A percentile compares a stretch with the other conserved stretches of the same genome.
phyloP scores from a whole-genome alignment of 2,888 invertebrate species.

The Lycocerus yunnanus region DNA sequence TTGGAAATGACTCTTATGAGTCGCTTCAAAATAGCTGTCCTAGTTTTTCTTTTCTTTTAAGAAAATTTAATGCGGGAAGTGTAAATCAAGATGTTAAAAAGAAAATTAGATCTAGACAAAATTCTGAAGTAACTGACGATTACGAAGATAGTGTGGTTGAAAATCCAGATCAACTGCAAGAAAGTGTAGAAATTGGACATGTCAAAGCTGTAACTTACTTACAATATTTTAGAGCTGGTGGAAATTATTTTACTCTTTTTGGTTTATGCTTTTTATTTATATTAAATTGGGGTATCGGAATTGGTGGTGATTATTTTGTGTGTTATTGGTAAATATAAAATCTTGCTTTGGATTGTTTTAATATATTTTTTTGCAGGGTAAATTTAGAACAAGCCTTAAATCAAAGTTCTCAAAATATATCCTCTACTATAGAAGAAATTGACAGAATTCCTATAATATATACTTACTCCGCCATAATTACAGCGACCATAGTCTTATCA shows the following conservation, averaged over 20 bases:
- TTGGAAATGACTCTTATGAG: conserved; percentile 65
- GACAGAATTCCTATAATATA: conserved; percentile 40
- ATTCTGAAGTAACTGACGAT: conserved; percentile 40
- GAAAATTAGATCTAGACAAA: conserved; percentile 46
- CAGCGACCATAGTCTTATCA: conserved; percentile 58
- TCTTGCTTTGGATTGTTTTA: no score
- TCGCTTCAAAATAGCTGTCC: conserved; percentile 58
- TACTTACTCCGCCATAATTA: conserved; percentile 56
- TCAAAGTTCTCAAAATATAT: conserved; percentile 28
- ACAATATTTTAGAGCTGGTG: conserved; percentile 61
- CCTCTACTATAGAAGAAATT: neutral
- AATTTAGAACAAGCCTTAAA: conserved; percentile 49
- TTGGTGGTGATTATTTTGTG: conserved; percentile 71
- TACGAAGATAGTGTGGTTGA: conserved; percentile 41
- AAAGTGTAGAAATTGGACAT: conserved; percentile 45
- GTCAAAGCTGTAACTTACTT: conserved; percentile 51
- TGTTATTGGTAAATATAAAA: conserved; percentile 62
- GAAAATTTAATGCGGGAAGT: conserved; percentile 46
- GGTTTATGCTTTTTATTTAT: conserved; percentile 58
- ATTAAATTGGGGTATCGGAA: conserved; percentile 64
- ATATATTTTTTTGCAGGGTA: conserved; percentile 33
- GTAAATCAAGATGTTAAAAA: conserved; percentile 46
- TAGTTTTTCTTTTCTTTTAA: conserved; percentile 58
- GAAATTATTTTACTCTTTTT: conserved; percentile 55
- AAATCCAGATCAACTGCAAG: conserved; percentile 46